phyloP scores from a whole-genome alignment of 2,797 vertebrate genomes.

The Diplodus puntazzo region DNA sequence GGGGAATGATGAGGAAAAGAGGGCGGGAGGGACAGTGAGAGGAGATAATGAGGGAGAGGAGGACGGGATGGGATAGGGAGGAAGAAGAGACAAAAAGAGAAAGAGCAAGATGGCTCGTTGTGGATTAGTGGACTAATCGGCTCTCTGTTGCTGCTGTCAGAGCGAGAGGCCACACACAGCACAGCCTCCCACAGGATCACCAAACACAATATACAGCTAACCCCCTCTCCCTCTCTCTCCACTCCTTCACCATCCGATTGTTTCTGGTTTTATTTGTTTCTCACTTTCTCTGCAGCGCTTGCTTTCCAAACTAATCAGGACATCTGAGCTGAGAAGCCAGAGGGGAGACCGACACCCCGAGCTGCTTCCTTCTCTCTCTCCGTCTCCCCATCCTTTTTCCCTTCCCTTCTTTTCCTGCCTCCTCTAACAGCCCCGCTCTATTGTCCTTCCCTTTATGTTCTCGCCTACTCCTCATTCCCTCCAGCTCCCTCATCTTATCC shows the following conservation, averaged over 20 bases:
- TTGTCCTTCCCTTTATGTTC: not conserved
- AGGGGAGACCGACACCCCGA: conserved; percentile 33
- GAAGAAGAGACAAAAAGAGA: conserved; percentile 24
- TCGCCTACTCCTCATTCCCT: not conserved
- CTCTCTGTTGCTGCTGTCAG: conserved; percentile 42
- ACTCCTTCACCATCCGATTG: conserved; percentile 9
- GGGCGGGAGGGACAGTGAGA: conserved; percentile 2
- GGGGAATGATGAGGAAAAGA: not conserved
- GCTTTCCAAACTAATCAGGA: conserved; percentile 67
- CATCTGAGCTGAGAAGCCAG: conserved; percentile 57
- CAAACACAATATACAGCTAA: conserved; percentile 1
- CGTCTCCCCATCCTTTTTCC: not conserved
- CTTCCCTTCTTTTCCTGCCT: not conserved
- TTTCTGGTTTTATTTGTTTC: conserved; percentile 8
- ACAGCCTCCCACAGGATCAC: conserved; percentile 29
- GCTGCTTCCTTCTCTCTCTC: conserved; percentile 24
- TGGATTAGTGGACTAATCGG: conserved; percentile 64
- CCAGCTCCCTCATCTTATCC: conserved; percentile 8
- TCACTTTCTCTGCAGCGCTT: not conserved
- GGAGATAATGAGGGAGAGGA: conserved; percentile 5
- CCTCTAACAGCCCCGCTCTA: not conserved
- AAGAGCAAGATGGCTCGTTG: conserved; percentile 20
- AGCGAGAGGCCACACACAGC: conserved; percentile 42
- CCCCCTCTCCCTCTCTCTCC: not conserved
- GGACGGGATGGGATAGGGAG: not conserved